Conservation (phyloP, 2,113 vertebrate genomes). For the Salvelinus alpinus region DNA sequence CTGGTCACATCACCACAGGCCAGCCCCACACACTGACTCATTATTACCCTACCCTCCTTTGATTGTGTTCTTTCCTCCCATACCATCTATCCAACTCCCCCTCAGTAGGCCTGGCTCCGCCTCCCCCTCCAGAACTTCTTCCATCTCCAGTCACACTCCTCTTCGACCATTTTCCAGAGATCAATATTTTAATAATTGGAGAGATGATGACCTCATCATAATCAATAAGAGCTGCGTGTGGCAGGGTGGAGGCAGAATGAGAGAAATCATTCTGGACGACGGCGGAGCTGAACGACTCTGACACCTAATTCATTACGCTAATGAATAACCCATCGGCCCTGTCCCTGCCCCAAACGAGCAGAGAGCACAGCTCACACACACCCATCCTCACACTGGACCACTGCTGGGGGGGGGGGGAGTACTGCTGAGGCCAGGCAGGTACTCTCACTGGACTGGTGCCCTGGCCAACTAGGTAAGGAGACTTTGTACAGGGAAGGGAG, state of each 20-base stretch:
- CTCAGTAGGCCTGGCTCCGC: background rate
- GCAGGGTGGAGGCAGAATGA: constrained; percentile 56
- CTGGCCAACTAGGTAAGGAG: too few species aligned
- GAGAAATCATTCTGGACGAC: constrained; percentile 65
- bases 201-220: constrained; percentile 67
- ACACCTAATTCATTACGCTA: constrained; percentile 71
- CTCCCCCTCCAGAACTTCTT: constrained; percentile 10
- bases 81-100: background rate
- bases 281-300: constrained; percentile 38
- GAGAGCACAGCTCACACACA: constrained; percentile 41
- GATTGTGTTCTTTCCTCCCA: background rate
- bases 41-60: background rate
- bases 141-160: constrained; percentile 24
- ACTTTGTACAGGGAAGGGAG: too few species aligned
- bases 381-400: background rate
- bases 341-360: constrained; percentile 52
- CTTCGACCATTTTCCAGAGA: constrained; percentile 50
- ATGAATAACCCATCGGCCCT: constrained; percentile 67
- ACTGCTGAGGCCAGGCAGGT: constrained; percentile 19
- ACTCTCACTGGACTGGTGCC: background rate
- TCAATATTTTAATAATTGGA: constrained; percentile 74
- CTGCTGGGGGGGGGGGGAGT: background rate
- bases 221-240: constrained; percentile 68
- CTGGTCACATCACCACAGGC: background rate
- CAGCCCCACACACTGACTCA: background rate